Percentiles rank a stretch among this genome's conserved stretches.
phyloP scores from a whole-genome alignment of 2,888 invertebrate genomes.

The Melipona bicolor region DNA sequence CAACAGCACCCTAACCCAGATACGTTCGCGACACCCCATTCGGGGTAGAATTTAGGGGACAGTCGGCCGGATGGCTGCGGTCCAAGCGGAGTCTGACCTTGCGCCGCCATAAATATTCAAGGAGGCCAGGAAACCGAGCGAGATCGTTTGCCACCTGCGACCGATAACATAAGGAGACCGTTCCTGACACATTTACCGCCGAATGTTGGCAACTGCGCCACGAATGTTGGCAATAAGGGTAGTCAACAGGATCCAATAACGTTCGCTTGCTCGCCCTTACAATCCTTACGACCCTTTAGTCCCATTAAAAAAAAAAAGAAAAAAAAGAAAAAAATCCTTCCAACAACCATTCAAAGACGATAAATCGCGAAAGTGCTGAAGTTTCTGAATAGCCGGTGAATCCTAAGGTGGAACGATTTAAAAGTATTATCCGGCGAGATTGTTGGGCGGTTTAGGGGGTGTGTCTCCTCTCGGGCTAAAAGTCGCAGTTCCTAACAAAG shows the following conservation, averaged over 20 bases:
- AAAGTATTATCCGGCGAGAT: conserved; percentile 4
- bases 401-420: neutral
- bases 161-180: conserved; percentile 22
- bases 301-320: conserved; percentile 19
- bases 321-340: neutral
- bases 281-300: neutral
- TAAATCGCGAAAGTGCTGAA: conserved; percentile 23
- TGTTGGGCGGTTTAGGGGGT: neutral
- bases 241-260: conserved; percentile 42
- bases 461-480: conserved; percentile 1
- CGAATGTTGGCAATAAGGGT: conserved; percentile 11
- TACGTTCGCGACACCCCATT: conserved; percentile 30
- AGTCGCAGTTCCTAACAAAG: conserved; percentile 44
- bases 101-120: conserved; percentile 52
- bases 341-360: neutral
- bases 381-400: neutral
- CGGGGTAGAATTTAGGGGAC: conserved; percentile 42
- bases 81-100: conserved; percentile 46
- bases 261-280: neutral
- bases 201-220: no score
- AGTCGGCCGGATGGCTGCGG: conserved; percentile 19
- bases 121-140: conserved; percentile 31
- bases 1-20: conserved; percentile 40
- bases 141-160: conserved; percentile 46
- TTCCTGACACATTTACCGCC: conserved; percentile 27